Evolutionary conservation across 2,888 invertebrate species (phyloP), one percentile per base, ranked within the genome.

Genomic region (Hecatera dysodea): DNA sequence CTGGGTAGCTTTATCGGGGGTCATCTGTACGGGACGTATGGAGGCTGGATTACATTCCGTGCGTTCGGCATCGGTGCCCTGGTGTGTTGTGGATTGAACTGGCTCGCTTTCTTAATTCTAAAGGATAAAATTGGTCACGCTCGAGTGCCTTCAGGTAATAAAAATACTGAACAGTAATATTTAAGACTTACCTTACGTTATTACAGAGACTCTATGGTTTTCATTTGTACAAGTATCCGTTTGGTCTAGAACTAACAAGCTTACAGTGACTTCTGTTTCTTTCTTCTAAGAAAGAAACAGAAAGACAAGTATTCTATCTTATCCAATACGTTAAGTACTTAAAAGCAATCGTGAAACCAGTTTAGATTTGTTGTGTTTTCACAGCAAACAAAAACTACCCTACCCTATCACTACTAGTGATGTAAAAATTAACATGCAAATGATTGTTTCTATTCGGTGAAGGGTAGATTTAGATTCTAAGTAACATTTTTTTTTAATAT

Each of bases 1-100:
- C 89, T 97, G 17, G 98, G 98, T 48, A 98, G 98, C 88, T 96
- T 98, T 17, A 92, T 98, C 63, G 98, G 97, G n/a, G 98, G 98
- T 1, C 90, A 96, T 9, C 90, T 98, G 46, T 97, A 97, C 86
- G 94, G 96, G n/a, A 86, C 89, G 0, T 96, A 97, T 67, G 97
- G 97, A 0, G 98, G 98, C 11, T 96, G 97, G 68, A 90, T 94
- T 56, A 97, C 98, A 0, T 98, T 98, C 91, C 96, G 97, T 71
- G 96, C 97, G 80, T 98, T 98, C 88, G 98, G 98, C 0, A 95
- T 97, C 61, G 97, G 96, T 0, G 97, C 98, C 0, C 93, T 98
- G 42, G 88, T 97, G 15, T 95, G 96, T 57, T 97, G 97, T 84
- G 87, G 96, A 4, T 66, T 97, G 8, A 98, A 98, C 89, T 93